phyloP scores from a whole-genome alignment of 2,888 invertebrate genomes.

The Oxystoma pomonae region DNA sequence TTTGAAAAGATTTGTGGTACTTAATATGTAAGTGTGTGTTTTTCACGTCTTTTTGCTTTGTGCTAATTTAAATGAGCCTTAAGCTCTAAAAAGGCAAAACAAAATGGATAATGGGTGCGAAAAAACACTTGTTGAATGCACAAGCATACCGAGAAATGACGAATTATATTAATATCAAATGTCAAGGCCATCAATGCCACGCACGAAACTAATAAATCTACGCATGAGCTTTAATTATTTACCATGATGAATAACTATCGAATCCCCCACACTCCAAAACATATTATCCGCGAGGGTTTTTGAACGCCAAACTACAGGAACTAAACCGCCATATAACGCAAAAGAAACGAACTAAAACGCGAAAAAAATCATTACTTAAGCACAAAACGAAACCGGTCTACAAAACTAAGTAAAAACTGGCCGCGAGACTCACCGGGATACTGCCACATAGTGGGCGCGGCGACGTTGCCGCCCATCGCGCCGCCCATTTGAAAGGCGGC shows the following conservation, averaged over 20 bases:
- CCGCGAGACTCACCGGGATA: conserved; percentile 57
- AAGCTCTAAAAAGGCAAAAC: too few relatives aligned
- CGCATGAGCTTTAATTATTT: not conserved
- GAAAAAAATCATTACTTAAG: not conserved
- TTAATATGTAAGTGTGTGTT: too few relatives aligned
- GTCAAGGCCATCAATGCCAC: not conserved
- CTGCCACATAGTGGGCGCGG: conserved; percentile 74
- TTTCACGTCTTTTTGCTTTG: too few relatives aligned
- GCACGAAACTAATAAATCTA: not conserved
- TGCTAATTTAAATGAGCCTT: too few relatives aligned
- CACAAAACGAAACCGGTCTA: conserved; percentile 12
- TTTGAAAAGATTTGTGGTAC: too few relatives aligned
- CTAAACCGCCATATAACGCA: not conserved
- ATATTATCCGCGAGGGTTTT: too few relatives aligned
- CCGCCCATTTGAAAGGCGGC: conserved; percentile 42
- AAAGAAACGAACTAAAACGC: not conserved
- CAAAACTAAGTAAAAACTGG: conserved; percentile 5
- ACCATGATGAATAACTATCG: not conserved
- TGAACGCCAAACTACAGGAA: not conserved
- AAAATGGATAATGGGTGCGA: not conserved
- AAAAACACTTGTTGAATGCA: not conserved
- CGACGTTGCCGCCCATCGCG: conserved; percentile 53
- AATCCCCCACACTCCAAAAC: not conserved
- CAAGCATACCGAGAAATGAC: not conserved
- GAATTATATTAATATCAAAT: not conserved